Evolutionary conservation across 2,797 vertebrate genomes (phyloP).

Genomic region (Peromyscus attwateri): DNA sequence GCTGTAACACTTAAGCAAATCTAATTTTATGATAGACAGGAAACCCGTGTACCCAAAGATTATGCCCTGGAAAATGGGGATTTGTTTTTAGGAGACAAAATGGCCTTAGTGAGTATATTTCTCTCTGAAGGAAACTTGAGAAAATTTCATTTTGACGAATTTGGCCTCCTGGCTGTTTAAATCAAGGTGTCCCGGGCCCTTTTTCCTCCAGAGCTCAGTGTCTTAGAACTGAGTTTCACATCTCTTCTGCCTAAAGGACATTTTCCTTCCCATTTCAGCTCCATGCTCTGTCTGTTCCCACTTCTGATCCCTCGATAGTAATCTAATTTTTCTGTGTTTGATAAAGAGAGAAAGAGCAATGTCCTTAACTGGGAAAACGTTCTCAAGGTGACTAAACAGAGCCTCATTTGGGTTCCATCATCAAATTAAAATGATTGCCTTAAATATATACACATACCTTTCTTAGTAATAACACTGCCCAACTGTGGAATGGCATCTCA

Average conservation of each 20-base stretch:
- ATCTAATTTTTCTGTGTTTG: constrained; percentile 33
- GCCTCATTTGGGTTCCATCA: constrained; percentile 12
- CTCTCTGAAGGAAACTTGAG: constrained; percentile 26
- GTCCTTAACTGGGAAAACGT: constrained; percentile 26
- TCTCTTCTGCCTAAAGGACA: not conserved
- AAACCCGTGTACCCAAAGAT: not conserved
- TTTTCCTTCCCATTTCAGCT: not conserved
- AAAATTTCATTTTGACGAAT: constrained; percentile 54
- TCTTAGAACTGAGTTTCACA: not conserved
- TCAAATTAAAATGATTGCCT: constrained; percentile 40
- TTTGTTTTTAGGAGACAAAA: constrained; percentile 48
- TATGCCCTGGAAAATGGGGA: not conserved
- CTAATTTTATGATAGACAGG: not conserved
- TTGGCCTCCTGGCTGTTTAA: not conserved
- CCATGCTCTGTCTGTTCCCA: constrained; percentile 6
- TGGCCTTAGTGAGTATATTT: constrained; percentile 8
- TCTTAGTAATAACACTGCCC: not conserved
- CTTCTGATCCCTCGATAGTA: not conserved
- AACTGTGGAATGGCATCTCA: not conserved
- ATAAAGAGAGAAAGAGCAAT: constrained; percentile 58
- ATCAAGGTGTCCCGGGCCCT: not conserved
- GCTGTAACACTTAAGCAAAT: constrained; percentile 32
- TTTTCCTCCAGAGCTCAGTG: not conserved
- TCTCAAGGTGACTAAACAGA: constrained; percentile 22
- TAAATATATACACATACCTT: not conserved